phyloP scores from a whole-genome alignment of 2,888 invertebrate genomes.

The Caenorhabditis sp. region DNA sequence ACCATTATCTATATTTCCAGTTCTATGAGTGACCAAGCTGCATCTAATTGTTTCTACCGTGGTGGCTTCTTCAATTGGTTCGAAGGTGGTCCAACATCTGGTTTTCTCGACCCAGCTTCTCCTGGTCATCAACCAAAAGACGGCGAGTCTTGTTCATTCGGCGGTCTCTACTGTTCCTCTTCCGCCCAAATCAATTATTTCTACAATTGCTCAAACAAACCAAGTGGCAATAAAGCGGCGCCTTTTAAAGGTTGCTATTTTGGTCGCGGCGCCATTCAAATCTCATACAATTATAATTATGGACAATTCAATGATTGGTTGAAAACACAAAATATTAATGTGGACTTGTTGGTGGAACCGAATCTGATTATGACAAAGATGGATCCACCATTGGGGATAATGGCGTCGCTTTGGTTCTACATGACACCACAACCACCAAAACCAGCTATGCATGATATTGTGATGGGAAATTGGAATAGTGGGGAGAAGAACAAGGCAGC shows the following conservation, averaged over 20 bases:
- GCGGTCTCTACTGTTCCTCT: slow-evolving; percentile 55
- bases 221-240: slow-evolving; percentile 18
- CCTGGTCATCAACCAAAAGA: slow-evolving; percentile 59
- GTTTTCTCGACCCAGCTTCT: slow-evolving; percentile 49
- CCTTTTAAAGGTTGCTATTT: slow-evolving; percentile 60
- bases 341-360: slow-evolving; percentile 55
- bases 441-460: slow-evolving; percentile 71
- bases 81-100: slow-evolving; percentile 61
- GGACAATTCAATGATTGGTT: slow-evolving; percentile 64
- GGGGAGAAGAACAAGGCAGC: slow-evolving; percentile 48
- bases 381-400: slow-evolving; percentile 63
- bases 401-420: slow-evolving; percentile 68
- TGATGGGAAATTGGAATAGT: slow-evolving; percentile 64
- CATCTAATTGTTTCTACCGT: slow-evolving; percentile 64
- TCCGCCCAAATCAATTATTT: slow-evolving; percentile 55
- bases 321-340: slow-evolving; percentile 38
- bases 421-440: slow-evolving; percentile 71
- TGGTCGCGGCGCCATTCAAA: slow-evolving; percentile 65
- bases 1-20: no score
- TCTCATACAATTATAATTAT: slow-evolving; percentile 67
- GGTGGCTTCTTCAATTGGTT: slow-evolving; percentile 70
- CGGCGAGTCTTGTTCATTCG: slow-evolving; percentile 49
- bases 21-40: slow-evolving; percentile 37
- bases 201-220: slow-evolving; percentile 50
- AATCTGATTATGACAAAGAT: slow-evolving; percentile 62